Evolutionary conservation across 1,140 invertebrate species (phyloP).

Genomic region (Pachypsylla venusta): DNA sequence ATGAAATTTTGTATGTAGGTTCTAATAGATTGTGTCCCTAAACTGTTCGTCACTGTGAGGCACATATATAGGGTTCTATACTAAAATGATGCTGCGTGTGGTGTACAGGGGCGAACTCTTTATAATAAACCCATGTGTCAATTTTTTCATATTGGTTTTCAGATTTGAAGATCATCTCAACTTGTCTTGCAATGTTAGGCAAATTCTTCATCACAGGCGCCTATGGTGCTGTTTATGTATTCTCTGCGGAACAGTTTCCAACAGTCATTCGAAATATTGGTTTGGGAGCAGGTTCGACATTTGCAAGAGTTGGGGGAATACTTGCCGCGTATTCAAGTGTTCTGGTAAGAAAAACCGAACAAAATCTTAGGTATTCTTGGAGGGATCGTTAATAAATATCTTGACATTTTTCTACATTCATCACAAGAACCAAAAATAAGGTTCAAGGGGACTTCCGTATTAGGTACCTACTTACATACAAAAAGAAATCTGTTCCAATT

Average conservation of each 20-base stretch:
- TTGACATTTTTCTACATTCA: too few species aligned
- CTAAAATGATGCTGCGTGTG: too few species aligned
- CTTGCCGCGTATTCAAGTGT: conserved; percentile 54
- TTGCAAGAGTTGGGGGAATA: conserved; percentile 59
- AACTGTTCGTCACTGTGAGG: too few species aligned
- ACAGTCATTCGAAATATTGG: conserved; percentile 66
- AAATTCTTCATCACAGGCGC: conserved; percentile 69
- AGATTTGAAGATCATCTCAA: conserved; percentile 25
- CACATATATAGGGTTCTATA: too few species aligned
- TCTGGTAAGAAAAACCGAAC: conserved; percentile 37
- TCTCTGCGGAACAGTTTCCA: conserved; percentile 68
- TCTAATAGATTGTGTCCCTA: too few species aligned
- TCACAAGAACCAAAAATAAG: too few species aligned
- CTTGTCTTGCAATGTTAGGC: conserved; percentile 53
- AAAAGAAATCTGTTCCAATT: neutral
- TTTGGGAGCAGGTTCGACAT: conserved; percentile 58
- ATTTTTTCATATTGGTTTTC: conserved; percentile 1
- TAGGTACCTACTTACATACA: neutral
- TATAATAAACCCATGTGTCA: too few species aligned
- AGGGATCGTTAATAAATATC: too few species aligned
- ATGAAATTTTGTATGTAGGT: too few species aligned
- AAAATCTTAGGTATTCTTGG: too few species aligned
- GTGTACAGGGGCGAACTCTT: too few species aligned
- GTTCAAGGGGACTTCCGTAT: neutral
- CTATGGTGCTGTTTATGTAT: conserved; percentile 64